These are phyloP conservation scores for Cotesia glomerata DNA, from an alignment of 1,140 invertebrate genomes.

Conservation along the genomic window DNA sequence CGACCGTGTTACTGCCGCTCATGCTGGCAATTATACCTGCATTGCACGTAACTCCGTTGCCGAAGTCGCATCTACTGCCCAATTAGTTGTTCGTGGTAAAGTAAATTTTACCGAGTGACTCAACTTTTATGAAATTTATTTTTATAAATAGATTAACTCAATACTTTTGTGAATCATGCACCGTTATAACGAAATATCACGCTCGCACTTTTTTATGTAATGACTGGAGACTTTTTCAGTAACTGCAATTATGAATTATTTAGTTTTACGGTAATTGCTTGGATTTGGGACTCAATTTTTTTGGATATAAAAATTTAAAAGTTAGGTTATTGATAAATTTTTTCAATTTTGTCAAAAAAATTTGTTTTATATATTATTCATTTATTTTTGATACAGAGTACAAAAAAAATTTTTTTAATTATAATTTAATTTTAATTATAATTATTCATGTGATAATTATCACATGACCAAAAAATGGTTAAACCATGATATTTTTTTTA, in stretches of 20 bases:
- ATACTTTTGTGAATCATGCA: neutral
- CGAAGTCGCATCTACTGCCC: slow-evolving; percentile 68
- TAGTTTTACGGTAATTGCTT: neutral
- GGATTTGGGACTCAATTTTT: too few species aligned
- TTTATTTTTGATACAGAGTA: too few species aligned
- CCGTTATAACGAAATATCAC: neutral
- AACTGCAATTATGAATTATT: neutral
- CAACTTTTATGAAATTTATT: neutral
- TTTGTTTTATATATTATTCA: too few species aligned
- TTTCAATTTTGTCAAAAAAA: too few species aligned
- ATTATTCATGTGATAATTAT: too few species aligned
- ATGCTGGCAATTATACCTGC: slow-evolving; percentile 90
- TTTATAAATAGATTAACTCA: neutral
- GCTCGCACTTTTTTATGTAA: neutral
- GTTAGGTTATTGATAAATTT: too few species aligned
- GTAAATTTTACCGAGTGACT: slow-evolving; percentile 34
- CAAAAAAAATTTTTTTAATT: too few species aligned
- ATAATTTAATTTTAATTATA: too few species aligned
- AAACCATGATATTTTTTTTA: too few species aligned
- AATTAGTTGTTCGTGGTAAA: slow-evolving; percentile 74
- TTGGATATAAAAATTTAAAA: too few species aligned
- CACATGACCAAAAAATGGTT: too few species aligned
- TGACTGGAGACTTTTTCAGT: neutral
- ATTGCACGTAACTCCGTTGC: slow-evolving; percentile 85
- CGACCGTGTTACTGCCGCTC: slow-evolving; percentile 80